These are phyloP conservation scores for Podiceps cristatus DNA, from an alignment of 2,113 vertebrate species.

Conservation along the genomic window DNA sequence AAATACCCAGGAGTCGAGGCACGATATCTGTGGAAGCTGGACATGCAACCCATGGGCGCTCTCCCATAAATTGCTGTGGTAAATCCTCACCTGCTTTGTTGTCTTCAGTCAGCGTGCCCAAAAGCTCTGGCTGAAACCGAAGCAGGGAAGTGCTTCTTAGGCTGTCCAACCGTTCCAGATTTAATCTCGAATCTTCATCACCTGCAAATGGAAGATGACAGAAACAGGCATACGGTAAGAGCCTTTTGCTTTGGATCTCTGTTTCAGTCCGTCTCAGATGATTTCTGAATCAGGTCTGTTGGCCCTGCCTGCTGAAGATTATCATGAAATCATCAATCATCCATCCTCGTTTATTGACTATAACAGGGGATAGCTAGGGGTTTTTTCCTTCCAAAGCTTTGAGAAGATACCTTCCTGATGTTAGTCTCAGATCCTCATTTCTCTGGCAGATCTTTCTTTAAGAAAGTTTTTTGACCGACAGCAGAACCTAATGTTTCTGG, in stretches of 20 bases:
- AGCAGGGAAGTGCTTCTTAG: neutral
- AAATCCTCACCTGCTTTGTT: conserved; percentile 63
- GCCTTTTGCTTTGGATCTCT: neutral
- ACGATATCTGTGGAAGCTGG: neutral
- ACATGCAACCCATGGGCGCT: neutral
- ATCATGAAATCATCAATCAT: neutral
- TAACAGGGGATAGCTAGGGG: neutral
- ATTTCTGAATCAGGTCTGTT: neutral
- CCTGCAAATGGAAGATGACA: neutral
- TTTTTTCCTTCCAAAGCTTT: neutral
- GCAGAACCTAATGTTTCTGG: neutral
- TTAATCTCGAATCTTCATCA: neutral
- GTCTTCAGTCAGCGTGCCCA: neutral
- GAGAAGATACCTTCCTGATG: neutral
- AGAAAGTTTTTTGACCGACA: neutral
- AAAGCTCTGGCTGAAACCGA: conserved; percentile 18
- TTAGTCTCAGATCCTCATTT: neutral
- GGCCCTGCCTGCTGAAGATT: neutral
- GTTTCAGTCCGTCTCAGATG: neutral
- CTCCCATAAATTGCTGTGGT: neutral
- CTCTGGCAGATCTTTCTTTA: neutral
- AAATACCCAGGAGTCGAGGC: neutral
- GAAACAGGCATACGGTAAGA: neutral
- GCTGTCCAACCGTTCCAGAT: neutral
- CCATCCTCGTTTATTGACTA: neutral